Evolutionary conservation across 2,113 vertebrate species (phyloP).

Genomic region (Helogale parvula): DNA sequence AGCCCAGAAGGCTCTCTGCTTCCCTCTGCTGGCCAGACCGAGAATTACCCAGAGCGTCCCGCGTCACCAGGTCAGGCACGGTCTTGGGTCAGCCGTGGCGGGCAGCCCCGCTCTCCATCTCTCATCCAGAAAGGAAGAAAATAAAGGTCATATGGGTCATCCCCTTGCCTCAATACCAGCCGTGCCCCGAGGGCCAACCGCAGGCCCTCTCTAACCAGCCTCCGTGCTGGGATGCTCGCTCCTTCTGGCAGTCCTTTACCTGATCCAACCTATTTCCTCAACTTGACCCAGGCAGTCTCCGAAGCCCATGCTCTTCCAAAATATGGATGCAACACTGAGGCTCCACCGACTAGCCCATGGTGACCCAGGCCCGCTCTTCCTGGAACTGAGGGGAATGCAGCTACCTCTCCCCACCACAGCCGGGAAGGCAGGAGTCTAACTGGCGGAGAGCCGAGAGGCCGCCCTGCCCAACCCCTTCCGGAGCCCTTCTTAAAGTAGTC

Average conservation of each 20-base stretch:
- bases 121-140: neutral
- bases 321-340: neutral
- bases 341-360: neutral
- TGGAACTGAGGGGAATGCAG: neutral
- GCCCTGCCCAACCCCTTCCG: neutral
- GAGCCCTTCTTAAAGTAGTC: neutral
- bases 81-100: neutral
- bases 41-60: neutral
- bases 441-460: neutral
- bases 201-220: neutral
- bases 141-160: neutral
- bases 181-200: neutral
- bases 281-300: neutral
- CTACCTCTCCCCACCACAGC: neutral
- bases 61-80: too few species aligned
- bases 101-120: neutral
- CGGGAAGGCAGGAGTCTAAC: neutral
- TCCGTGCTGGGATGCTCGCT: neutral
- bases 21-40: slow-evolving; percentile 60
- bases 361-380: neutral
- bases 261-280: slow-evolving; percentile 28
- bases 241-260: slow-evolving; percentile 19
- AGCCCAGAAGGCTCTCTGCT: slow-evolving; percentile 25
- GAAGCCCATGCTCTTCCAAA: neutral
- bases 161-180: neutral